phyloP scores from a whole-genome alignment of 2,113 vertebrate genomes.

The Ahaetulla prasina region DNA sequence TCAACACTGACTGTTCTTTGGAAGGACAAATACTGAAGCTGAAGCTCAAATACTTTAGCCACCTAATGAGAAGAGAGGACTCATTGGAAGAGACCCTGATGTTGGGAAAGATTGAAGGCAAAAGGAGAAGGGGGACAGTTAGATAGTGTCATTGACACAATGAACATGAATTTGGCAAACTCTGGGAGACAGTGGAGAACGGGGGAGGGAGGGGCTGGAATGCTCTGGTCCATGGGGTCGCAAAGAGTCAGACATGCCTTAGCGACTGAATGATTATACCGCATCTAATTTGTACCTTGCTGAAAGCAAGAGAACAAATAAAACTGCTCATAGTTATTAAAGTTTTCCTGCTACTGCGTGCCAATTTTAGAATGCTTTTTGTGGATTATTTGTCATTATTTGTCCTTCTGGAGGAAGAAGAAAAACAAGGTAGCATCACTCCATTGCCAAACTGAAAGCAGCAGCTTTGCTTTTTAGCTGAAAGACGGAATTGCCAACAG shows the following conservation, averaged over 20 bases:
- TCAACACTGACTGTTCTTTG: not conserved
- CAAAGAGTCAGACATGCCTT: not conserved
- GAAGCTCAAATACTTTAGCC: not conserved
- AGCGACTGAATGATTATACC: not conserved
- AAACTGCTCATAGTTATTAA: not conserved
- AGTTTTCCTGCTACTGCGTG: not conserved
- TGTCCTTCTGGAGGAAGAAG: not conserved
- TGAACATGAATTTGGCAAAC: not conserved
- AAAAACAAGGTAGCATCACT: not conserved
- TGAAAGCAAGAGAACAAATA: not conserved
- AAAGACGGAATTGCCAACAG: not conserved
- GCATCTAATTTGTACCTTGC: not conserved
- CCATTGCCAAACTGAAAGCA: not conserved
- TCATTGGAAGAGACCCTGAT: not conserved
- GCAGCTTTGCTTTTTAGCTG: not conserved
- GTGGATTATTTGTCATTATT: not conserved
- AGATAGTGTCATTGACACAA: not conserved
- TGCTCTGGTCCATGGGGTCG: not conserved
- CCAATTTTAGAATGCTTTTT: not conserved
- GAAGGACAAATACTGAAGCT: not conserved
- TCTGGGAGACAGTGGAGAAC: not conserved
- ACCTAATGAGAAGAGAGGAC: not conserved
- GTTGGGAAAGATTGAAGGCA: not conserved
- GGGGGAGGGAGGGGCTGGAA: rapidly evolving
- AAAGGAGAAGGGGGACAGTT: not conserved